Percentiles rank a stretch among this genome's conserved stretches.
Evolutionary conservation across 2,888 invertebrate species (phyloP).

Genomic region (Cordilura impudica): DNA sequence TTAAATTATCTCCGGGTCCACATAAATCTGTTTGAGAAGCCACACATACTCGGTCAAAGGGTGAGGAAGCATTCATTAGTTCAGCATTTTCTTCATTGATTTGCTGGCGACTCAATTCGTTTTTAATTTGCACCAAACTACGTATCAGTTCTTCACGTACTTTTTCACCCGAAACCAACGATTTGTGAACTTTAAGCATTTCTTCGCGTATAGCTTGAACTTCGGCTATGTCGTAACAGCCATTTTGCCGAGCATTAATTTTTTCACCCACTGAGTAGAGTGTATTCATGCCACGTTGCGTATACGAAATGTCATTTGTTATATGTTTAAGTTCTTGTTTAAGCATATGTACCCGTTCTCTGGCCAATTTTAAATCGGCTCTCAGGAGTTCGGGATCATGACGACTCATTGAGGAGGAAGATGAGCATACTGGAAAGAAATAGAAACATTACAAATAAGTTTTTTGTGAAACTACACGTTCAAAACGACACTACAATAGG

Average conservation of each 20-base stretch:
- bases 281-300: conserved; percentile 94
- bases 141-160: conserved; percentile 97
- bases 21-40: conserved; percentile 97
- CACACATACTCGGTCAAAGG: conserved; percentile 89
- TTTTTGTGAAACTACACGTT: no score
- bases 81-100: conserved; percentile 87
- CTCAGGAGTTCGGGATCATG: conserved; percentile 96
- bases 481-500: no score
- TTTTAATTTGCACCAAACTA: conserved; percentile 94
- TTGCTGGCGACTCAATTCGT: conserved; percentile 92
- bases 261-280: conserved; percentile 84
- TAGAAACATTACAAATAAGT: no score
- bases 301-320: conserved; percentile 92
- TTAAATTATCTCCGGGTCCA: conserved; percentile 86
- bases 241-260: conserved; percentile 88
- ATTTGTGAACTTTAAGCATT: conserved; percentile 94
- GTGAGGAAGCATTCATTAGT: conserved; percentile 82
- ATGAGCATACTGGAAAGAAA: conserved; percentile 84
- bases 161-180: conserved; percentile 92
- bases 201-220: conserved; percentile 98
- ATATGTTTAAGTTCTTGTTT: conserved; percentile 95
- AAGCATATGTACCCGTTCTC: conserved; percentile 91
- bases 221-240: conserved; percentile 94
- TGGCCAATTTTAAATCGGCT: conserved; percentile 93
- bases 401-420: conserved; percentile 92